Evolutionary conservation across 1,140 invertebrate genomes (phyloP).

Genomic region (Leptonema lineaticorne): DNA sequence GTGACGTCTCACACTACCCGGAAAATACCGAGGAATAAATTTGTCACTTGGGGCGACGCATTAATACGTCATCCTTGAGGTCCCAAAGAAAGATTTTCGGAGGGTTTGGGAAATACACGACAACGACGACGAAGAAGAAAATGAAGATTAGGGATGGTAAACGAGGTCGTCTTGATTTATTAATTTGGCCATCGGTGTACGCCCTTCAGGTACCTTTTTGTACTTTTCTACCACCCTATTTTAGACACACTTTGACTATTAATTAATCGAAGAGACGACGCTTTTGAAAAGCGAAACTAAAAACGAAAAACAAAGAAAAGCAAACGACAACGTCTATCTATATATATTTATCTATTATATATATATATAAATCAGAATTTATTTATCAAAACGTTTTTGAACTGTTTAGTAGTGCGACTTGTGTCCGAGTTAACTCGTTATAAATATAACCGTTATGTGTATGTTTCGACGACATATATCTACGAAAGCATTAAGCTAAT

Average conservation of each 20-base stretch:
- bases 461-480: too few relatives aligned
- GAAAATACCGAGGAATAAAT: slow-evolving; percentile 31
- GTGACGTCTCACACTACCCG: neutral
- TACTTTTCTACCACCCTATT: too few relatives aligned
- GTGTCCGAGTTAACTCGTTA: too few relatives aligned
- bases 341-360: too few relatives aligned
- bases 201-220: too few relatives aligned
- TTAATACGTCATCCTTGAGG: slow-evolving; percentile 31
- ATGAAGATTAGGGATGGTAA: neutral
- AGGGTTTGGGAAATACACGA: neutral
- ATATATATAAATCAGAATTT: too few relatives aligned
- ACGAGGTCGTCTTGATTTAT: slow-evolving; percentile 27
- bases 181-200: slow-evolving; percentile 8
- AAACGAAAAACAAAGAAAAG: neutral
- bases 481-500: too few relatives aligned
- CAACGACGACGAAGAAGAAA: neutral
- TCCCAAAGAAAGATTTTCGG: slow-evolving; percentile 14
- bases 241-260: slow-evolving; percentile 30
- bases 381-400: too few relatives aligned
- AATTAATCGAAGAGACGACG: slow-evolving; percentile 31
- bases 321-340: neutral
- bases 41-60: slow-evolving; percentile 29
- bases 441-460: too few relatives aligned
- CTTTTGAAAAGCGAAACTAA: neutral
- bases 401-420: too few relatives aligned